Conservation (phyloP, 2,888 invertebrate genomes). For the Elaeidobius kamerunicus region DNA sequence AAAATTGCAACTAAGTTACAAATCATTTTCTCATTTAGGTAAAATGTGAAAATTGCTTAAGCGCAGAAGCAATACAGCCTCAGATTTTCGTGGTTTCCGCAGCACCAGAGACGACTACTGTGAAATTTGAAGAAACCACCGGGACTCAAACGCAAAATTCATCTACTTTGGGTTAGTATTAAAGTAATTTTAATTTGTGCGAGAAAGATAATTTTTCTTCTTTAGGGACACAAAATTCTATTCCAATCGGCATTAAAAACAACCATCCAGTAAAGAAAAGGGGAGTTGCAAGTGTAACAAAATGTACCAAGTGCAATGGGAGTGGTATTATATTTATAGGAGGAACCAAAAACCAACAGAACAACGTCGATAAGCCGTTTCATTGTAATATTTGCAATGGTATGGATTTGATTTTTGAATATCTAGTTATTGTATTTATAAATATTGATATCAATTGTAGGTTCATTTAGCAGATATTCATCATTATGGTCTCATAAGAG, state of each 20-base stretch:
- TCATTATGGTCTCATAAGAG: conserved; percentile 88
- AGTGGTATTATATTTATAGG: conserved; percentile 82
- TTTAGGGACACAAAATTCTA: conserved; percentile 52
- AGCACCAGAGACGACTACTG: conserved; percentile 46
- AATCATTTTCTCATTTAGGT: too few species aligned
- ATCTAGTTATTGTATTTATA: too few species aligned
- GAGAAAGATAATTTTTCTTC: conserved; percentile 11
- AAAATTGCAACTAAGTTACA: too few species aligned
- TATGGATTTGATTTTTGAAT: too few species aligned
- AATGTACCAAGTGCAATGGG: conserved; percentile 87
- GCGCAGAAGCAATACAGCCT: conserved; percentile 49
- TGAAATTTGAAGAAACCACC: conserved; percentile 47
- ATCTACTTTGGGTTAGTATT: conserved; percentile 19
- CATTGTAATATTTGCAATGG: conserved; percentile 86
- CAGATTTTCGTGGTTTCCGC: conserved; percentile 66
- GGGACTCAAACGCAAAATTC: conserved; percentile 43
- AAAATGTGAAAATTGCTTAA: conserved; percentile 49
- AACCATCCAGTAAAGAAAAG: conserved; percentile 79
- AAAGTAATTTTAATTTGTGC: too few species aligned
- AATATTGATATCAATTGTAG: too few species aligned
- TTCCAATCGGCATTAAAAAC: conserved; percentile 50
- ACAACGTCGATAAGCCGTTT: conserved; percentile 75
- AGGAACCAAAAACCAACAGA: conserved; percentile 60
- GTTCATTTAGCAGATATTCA: conserved; percentile 78
- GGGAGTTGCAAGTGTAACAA: conserved; percentile 78